Conservation (phyloP, 2,888 invertebrate species). For the Epinotia ramella region DNA sequence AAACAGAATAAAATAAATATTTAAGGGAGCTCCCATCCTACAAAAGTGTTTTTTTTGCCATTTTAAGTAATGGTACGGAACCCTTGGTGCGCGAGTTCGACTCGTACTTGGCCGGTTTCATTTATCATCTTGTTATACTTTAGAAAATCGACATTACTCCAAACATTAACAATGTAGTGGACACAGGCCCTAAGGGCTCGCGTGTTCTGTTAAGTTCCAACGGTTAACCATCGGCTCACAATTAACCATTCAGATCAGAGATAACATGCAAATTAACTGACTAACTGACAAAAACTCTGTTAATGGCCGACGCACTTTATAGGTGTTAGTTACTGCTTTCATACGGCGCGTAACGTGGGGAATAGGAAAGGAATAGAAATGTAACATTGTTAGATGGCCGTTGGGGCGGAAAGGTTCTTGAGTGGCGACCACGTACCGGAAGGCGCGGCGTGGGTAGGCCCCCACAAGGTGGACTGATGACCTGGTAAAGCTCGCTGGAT, state of each 20-base stretch:
- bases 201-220: conserved; percentile 51
- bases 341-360: conserved; percentile 5
- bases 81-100: too few species aligned
- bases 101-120: too few species aligned
- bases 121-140: too few species aligned
- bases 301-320: conserved; percentile 49
- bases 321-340: conserved; percentile 36
- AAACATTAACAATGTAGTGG: conserved; percentile 18
- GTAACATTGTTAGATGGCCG: neutral
- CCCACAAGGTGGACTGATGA: too few species aligned
- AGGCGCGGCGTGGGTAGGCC: too few species aligned
- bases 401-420: too few species aligned
- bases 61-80: too few species aligned
- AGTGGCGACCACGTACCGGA: too few species aligned
- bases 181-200: conserved; percentile 13
- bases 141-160: neutral
- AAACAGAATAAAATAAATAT: too few species aligned
- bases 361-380: neutral
- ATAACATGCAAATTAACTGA: conserved; percentile 73
- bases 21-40: too few species aligned
- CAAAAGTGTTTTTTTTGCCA: too few species aligned
- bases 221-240: conserved; percentile 74
- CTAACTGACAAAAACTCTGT: conserved; percentile 51
- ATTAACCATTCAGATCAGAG: conserved; percentile 80
- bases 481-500: too few species aligned